Conservation (phyloP, 2,888 invertebrate genomes). For the Miltochrista miniata region DNA sequence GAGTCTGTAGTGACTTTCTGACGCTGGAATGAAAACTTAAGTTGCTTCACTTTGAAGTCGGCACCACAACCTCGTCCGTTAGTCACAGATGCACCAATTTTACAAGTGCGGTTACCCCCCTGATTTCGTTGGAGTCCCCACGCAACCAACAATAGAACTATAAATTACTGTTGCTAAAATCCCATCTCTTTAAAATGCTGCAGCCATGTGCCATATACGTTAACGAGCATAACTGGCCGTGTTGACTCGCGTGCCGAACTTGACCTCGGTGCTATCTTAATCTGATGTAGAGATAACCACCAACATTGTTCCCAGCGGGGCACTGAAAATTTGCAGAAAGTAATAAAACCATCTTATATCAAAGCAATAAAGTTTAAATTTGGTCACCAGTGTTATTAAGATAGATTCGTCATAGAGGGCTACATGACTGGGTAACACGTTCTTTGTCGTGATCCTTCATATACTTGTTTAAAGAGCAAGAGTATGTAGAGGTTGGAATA, state of each 20-base stretch:
- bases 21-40: too few relatives aligned
- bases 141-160: conserved; percentile 10
- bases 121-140: too few relatives aligned
- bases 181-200: conserved; percentile 14
- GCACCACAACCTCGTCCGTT: too few relatives aligned
- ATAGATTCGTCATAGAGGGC: conserved; percentile 69
- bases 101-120: too few relatives aligned
- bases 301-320: conserved; percentile 74
- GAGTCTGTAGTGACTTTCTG: too few relatives aligned
- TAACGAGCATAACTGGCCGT: conserved; percentile 51
- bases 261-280: conserved; percentile 75
- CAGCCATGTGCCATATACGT: conserved; percentile 55
- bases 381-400: conserved; percentile 27
- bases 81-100: too few relatives aligned
- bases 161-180: conserved; percentile 30
- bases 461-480: conserved; percentile 45
- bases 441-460: conserved; percentile 65
- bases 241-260: conserved; percentile 70
- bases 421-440: conserved; percentile 69
- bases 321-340: conserved; percentile 45
- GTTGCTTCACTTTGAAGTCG: too few relatives aligned
- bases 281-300: conserved; percentile 75
- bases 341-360: conserved; percentile 35
- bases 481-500: conserved; percentile 28
- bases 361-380: conserved; percentile 43